These are phyloP conservation scores for Ciconia maguari DNA, from an alignment of 2,113 vertebrate species.

Conservation along the genomic window DNA sequence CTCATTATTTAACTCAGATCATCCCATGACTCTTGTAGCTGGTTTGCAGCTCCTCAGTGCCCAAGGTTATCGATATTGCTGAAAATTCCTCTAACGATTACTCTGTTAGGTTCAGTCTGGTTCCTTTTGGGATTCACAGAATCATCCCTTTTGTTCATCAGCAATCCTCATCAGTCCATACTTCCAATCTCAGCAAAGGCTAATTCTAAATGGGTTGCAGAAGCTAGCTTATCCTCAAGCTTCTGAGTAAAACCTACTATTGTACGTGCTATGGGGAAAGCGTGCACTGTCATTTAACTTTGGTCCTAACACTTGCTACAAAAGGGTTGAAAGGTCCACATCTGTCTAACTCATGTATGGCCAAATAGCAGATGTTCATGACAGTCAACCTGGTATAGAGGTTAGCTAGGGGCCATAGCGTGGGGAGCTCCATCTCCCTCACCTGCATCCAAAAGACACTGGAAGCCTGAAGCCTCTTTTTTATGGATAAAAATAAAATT, in stretches of 20 bases:
- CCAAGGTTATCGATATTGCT: background rate
- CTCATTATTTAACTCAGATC: background rate
- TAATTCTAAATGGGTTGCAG: fast-evolving
- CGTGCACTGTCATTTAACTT: no score
- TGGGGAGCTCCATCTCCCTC: background rate
- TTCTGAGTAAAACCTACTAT: background rate
- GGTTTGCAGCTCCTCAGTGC: background rate
- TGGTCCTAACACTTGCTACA: fast-evolving
- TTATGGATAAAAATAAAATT: background rate
- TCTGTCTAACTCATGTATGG: fast-evolving
- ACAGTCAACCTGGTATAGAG: fast-evolving
- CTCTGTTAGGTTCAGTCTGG: background rate
- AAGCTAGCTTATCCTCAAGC: background rate
- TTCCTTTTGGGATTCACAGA: background rate
- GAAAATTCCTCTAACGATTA: background rate
- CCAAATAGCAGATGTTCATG: background rate
- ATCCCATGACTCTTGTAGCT: background rate
- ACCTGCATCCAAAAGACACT: background rate
- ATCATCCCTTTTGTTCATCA: no score
- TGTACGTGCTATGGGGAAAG: background rate
- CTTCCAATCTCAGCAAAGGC: background rate
- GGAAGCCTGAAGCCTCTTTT: background rate
- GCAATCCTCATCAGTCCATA: background rate
- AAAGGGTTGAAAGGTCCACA: background rate
- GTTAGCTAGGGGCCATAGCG: background rate